Evolutionary conservation across 2,113 vertebrate genomes (phyloP), one percentile per base, ranked within the genome.

Genomic region (Sapajus apella): DNA sequence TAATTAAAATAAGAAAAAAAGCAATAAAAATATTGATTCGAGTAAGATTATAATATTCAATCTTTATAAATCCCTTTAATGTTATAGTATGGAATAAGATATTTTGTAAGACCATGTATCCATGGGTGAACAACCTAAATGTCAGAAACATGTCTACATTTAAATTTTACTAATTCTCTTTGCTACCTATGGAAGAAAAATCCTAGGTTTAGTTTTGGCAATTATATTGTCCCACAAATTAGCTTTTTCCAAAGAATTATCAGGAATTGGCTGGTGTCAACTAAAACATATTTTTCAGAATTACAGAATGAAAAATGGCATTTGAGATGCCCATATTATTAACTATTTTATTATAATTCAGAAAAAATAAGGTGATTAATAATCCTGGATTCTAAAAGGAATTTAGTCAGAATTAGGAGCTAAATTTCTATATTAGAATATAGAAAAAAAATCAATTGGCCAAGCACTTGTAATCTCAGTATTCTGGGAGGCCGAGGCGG

Each of bases 1-100:
- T 66, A 96, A 96, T 80, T 85, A 73, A 91, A 94, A 91, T 86
- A 40, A 73, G 87, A 68, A 17, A 58, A 94, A 86, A 76, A 43
- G 5, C 12, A 64, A 50, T 50, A 58, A 96, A 81, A 79, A 82
- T 91, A 76, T 20, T 82, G 0, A 30, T 37, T 35, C 47, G 85
- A 43, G 9, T 86, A 30, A 56, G 11, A 73, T 73, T 91, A 40
- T 43, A 56, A n/a, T 68, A 80, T 30, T 66, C 35, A 66, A 37
- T 81, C 11, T 89, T 85, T 91, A 72, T 91, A 87, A 77, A 91
- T 91, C 17, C 25, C 18, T 90, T 84, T 77, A 79, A 73, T 66
- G 23, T 32, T 47, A 90, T 4, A 68, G 20, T 86, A 68, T 45
- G 9, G 27, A 88, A 35, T 82, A 55, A 40, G 10, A 89, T 76